A percentile compares a stretch with the other conserved stretches of the same genome.
These are phyloP conservation scores for Eremobia ochroleuca DNA, from an alignment of 2,888 invertebrate species.

Conservation along the genomic window DNA sequence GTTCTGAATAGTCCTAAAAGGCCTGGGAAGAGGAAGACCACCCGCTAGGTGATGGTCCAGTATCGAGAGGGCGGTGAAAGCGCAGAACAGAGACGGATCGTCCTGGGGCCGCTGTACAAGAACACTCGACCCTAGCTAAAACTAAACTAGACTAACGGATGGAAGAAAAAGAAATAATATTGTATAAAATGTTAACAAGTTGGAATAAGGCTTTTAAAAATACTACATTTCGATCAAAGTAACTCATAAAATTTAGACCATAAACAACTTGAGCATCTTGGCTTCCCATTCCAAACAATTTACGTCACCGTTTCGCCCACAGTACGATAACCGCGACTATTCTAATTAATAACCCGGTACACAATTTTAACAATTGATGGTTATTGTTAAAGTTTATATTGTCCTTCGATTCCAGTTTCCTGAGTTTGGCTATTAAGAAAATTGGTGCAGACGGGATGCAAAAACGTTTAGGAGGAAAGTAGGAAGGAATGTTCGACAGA, in stretches of 20 bases:
- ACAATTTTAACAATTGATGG: slow-evolving; percentile 63
- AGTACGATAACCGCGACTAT: slow-evolving; percentile 45
- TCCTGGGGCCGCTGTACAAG: too few relatives aligned
- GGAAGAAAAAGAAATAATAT: too few relatives aligned
- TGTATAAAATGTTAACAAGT: too few relatives aligned
- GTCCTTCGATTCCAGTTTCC: slow-evolving; percentile 41
- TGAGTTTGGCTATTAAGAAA: slow-evolving; percentile 29
- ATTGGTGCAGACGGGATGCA: slow-evolving; percentile 12
- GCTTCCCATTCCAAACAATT: slow-evolving; percentile 35
- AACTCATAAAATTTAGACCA: background rate
- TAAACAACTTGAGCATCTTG: background rate
- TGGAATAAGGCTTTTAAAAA: too few relatives aligned
- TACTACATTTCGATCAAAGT: too few relatives aligned
- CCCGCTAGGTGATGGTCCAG: too few relatives aligned
- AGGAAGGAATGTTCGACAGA: background rate
- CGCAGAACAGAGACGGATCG: too few relatives aligned
- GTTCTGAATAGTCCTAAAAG: too few relatives aligned
- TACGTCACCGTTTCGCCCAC: slow-evolving; percentile 6
- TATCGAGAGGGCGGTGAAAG: too few relatives aligned
- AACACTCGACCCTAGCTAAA: too few relatives aligned
- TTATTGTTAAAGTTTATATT: slow-evolving; percentile 64
- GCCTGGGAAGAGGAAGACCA: too few relatives aligned
- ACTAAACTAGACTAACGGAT: too few relatives aligned
- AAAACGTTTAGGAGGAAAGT: background rate
- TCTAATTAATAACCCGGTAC: slow-evolving; percentile 63